Base-by-base conservation (phyloP, 2,113 vertebrate genomes). In the Phalacrocorax brasilianus region DNA sequence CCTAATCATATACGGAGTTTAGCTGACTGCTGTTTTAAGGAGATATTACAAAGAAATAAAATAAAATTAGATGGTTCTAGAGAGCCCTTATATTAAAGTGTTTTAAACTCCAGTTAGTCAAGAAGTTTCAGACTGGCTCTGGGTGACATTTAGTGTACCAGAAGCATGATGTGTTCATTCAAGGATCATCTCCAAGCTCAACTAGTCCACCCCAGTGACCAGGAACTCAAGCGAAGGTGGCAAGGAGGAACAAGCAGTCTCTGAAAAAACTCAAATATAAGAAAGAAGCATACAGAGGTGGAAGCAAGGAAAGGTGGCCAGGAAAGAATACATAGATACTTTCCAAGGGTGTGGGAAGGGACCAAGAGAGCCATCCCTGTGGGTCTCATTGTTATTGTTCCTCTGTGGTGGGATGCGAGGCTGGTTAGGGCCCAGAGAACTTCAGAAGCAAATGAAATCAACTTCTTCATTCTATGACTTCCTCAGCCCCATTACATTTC, bases 401-500 rank as follows among this genome's bases (percentile, higher is more conserved):
- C 4, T 53, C 18, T 35, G 19, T 65, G 53, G 38, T 68, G 19
- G 28, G 30, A 32, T 66, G 11, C 1, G 3, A 47, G 44, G 16
- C n/a, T 72, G 21, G 11, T 76, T 47, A 73, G 9, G 68, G 30
- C 23, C 44, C 56, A 59, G 38, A 78, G 52, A 75, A 47, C 19
- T 38, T 42, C 1, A 45, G n/a, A 53, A 59, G 27, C 6, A 75
- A 62, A 19, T 42, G 7, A 68, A 85, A 65, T 79, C 22, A 44
- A 0, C 9, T 59, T 12, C 22, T 68, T 88, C 17, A 7, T 85
- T 82, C 17, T 30, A 0, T 66, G 44, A 14, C 26, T 59, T 68
- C 53, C 27, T 77, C 32, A 65, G 14, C 9, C 11, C 6, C 1
- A 0, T 74, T 70, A 26, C 0, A 0, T 22, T 88, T 8, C 81